phyloP scores from a whole-genome alignment of 2,888 invertebrate species.

The Chesias legatella region DNA sequence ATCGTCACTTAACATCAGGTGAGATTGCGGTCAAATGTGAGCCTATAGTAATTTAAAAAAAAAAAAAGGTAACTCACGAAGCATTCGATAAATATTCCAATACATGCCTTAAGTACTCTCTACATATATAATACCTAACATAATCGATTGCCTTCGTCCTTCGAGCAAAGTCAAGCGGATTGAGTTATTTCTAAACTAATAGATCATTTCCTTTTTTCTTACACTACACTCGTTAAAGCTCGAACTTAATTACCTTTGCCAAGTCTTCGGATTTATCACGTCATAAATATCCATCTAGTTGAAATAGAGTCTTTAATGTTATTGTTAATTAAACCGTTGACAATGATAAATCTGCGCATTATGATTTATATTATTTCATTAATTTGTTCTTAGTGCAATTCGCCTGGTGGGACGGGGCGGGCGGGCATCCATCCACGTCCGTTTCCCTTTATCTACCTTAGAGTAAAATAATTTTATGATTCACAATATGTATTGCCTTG shows the following conservation, averaged over 20 bases:
- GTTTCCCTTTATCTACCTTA: background rate
- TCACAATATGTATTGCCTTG: slow-evolving; percentile 1
- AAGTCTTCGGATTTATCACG: slow-evolving; percentile 30
- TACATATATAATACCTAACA: background rate
- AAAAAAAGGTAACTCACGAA: no score
- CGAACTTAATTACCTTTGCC: slow-evolving; percentile 3
- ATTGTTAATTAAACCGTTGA: slow-evolving; percentile 37
- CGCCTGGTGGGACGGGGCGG: background rate
- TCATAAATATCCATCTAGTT: slow-evolving; percentile 37
- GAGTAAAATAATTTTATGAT: slow-evolving; percentile 2
- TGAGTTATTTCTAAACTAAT: slow-evolving; percentile 5
- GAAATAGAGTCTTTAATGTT: slow-evolving; percentile 36
- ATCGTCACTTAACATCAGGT: no score
- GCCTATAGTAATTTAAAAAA: no score
- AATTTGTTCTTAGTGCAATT: slow-evolving; percentile 7
- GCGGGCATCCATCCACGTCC: slow-evolving; percentile 4
- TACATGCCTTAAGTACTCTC: no score
- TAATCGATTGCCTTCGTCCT: background rate
- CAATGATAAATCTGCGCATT: slow-evolving; percentile 30
- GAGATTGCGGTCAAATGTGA: no score
- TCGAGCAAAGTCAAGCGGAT: slow-evolving; percentile 1
- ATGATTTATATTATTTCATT: slow-evolving; percentile 22
- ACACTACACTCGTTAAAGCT: slow-evolving; percentile 6
- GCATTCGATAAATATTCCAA: no score
- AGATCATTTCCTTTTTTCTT: slow-evolving; percentile 5